Evolutionary conservation across 2,113 vertebrate genomes (phyloP).

Genomic region (Capreolus pygargus): DNA sequence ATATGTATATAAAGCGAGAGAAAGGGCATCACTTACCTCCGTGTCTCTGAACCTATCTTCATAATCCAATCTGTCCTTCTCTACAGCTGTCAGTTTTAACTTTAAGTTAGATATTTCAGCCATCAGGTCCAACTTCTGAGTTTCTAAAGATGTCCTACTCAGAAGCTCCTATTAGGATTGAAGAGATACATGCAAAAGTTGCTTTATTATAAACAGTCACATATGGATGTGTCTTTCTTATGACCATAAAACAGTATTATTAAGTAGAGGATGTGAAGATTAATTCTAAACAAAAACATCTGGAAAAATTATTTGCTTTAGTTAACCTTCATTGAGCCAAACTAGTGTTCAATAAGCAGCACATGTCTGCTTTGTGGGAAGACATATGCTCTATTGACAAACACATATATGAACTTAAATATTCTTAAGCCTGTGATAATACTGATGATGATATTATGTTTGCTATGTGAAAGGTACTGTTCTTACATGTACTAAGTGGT

Average conservation of each 20-base stretch:
- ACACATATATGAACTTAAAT: background rate
- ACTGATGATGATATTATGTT: background rate
- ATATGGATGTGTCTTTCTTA: background rate
- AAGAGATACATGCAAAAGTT: slow-evolving; percentile 39
- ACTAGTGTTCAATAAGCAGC: background rate
- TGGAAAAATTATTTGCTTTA: background rate
- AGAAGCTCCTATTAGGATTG: slow-evolving; percentile 88
- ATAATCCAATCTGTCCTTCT: slow-evolving; percentile 91
- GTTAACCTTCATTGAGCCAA: background rate
- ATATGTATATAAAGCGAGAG: background rate
- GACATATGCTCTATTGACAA: background rate
- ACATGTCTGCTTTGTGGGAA: background rate
- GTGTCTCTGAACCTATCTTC: slow-evolving; percentile 92
- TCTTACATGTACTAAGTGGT: background rate
- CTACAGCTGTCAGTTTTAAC: slow-evolving; percentile 90
- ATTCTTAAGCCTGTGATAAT: background rate
- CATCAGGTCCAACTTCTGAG: slow-evolving; percentile 95
- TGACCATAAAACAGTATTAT: background rate
- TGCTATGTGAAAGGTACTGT: background rate
- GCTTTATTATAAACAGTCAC: background rate
- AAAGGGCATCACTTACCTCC: slow-evolving; percentile 82
- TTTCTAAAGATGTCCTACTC: slow-evolving; percentile 92
- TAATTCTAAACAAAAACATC: background rate
- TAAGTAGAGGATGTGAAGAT: background rate
- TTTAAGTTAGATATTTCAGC: slow-evolving; percentile 95